Conservation (phyloP, 1,140 invertebrate genomes). For the Brachionus manjavacas region DNA sequence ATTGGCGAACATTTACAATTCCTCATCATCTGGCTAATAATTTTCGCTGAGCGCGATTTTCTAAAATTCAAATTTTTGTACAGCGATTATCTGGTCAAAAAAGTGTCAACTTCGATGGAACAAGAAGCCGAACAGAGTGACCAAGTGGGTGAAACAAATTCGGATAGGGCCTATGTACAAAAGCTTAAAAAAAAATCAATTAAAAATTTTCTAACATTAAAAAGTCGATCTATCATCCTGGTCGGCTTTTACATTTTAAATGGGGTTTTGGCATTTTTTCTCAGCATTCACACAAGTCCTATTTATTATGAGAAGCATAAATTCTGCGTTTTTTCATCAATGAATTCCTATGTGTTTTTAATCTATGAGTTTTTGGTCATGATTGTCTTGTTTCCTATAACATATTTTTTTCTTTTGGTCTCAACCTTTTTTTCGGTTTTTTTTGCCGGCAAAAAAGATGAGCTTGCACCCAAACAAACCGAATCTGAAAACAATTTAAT, state of each 20-base stretch:
- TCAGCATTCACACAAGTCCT: neutral
- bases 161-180: neutral
- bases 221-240: neutral
- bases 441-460: slow-evolving; percentile 1
- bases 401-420: neutral
- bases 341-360: neutral
- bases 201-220: neutral
- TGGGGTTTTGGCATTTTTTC: neutral
- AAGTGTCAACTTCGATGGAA: neutral
- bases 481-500: neutral
- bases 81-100: slow-evolving; percentile 15
- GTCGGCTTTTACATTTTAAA: neutral
- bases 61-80: neutral
- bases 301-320: neutral
- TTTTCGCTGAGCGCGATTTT: neutral
- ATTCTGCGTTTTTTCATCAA: neutral
- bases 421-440: neutral
- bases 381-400: neutral
- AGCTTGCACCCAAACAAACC: neutral
- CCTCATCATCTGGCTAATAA: neutral
- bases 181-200: neutral
- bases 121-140: neutral
- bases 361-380: neutral
- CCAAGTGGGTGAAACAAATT: neutral
- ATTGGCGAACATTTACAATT: neutral